Base-by-base conservation (phyloP, 2,888 invertebrate genomes). In the Cerastis rubricosa region DNA sequence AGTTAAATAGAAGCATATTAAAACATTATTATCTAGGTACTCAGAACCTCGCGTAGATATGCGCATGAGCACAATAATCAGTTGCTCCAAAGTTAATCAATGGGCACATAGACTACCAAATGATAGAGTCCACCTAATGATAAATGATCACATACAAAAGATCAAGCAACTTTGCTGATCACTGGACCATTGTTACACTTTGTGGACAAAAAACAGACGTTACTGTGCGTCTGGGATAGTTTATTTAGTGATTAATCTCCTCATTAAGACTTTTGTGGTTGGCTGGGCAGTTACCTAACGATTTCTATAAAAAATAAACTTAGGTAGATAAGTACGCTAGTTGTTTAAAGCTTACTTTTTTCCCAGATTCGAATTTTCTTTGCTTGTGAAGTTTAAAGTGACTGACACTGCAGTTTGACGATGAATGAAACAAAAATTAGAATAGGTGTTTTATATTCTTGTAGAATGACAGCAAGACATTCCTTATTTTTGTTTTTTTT, bases 181-280 rank as follows among this genome's bases (percentile, higher is more conserved):
- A 75, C 75, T 61, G 40, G 12, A 40, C 75, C 72, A 83, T 85
- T 84, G 79, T 84, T 83, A 70, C 25, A 47, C 45, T 71, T 49
- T 8, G 65, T 74, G 75, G 59, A 83, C 64, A 85, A 84, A 85
- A 84, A 85, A 51, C 43, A 73, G 35, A 73, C 67, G 25, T 74
- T 71, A 74, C 75, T 25, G 67, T 57, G 63, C 49, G 84, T 69
- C 75, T 68, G 61, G 1, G 35, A 66, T 57, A 76, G 64, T 83
- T 84, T 83, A 83, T 74, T 83, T 71, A 65, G 45, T 79, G 73
- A 84, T 85, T 83, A 80, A 85, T 84, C 72, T 83, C 73, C 57
- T 71, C 72, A 85, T 82, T 72, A 81, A 25, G 63, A 65, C 45
- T 49, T 73, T 68, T 71, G 57, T 49, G 69, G 69, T 74, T 81